Evolutionary conservation across 2,113 vertebrate species (phyloP).

Genomic region (Agapornis roseicollis): DNA sequence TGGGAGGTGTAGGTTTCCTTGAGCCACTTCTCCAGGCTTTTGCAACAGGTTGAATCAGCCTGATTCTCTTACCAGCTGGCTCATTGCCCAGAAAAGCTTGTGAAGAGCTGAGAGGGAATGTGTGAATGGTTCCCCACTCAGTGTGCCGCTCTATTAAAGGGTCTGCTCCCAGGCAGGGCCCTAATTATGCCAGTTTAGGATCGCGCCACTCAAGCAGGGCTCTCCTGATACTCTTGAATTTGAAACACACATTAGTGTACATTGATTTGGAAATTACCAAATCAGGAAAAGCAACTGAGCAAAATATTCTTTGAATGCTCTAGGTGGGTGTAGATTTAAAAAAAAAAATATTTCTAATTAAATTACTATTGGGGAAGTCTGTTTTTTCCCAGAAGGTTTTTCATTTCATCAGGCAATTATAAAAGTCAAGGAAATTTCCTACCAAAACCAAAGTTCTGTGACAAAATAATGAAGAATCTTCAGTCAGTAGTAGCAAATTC

Average conservation of each 20-base stretch:
- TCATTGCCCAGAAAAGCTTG: slow-evolving; percentile 44
- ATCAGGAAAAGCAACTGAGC: background rate
- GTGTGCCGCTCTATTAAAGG: slow-evolving; percentile 13
- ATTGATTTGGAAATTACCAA: background rate
- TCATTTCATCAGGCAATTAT: slow-evolving; percentile 1
- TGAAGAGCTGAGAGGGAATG: slow-evolving; percentile 26
- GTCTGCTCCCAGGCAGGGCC: slow-evolving; percentile 29
- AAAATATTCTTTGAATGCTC: background rate
- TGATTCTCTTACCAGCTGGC: slow-evolving; percentile 22
- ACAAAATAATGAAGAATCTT: background rate
- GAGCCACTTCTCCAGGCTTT: background rate
- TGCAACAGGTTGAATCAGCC: background rate
- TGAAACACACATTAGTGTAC: background rate
- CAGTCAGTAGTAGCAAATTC: background rate
- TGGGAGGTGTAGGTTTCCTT: background rate
- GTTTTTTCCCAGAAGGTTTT: background rate
- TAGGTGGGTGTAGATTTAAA: background rate
- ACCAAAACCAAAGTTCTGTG: background rate
- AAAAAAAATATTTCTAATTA: background rate
- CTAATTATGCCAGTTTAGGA: slow-evolving; percentile 36
- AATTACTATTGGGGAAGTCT: background rate
- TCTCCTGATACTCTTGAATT: slow-evolving; percentile 37
- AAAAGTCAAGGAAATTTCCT: background rate
- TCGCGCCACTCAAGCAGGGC: background rate
- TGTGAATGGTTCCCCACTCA: slow-evolving; percentile 40